These are phyloP conservation scores for Leptobrachium ailaonicum DNA, from an alignment of 2,113 vertebrate genomes.

Conservation along the genomic window DNA sequence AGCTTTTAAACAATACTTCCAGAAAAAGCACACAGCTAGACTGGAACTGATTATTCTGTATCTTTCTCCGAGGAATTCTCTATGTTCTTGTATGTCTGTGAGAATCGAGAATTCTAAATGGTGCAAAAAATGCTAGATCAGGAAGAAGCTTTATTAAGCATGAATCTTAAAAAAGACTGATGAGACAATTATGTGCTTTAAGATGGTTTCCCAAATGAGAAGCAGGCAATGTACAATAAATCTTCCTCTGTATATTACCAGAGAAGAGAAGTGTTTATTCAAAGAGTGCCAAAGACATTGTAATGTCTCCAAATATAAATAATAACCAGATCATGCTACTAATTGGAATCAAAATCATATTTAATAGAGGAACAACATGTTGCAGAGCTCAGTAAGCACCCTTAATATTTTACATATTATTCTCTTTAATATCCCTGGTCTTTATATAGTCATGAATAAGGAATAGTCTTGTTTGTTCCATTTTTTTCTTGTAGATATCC, in stretches of 20 bases:
- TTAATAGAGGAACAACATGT: constrained; percentile 34
- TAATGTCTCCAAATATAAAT: constrained; percentile 30
- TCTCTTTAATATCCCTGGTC: constrained; percentile 5
- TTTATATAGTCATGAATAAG: no score
- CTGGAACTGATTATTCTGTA: constrained; percentile 26
- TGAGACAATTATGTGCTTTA: constrained; percentile 39
- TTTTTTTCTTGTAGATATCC: not conserved
- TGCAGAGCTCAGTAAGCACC: constrained; percentile 17
- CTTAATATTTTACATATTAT: constrained; percentile 17
- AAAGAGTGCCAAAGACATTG: constrained; percentile 19
- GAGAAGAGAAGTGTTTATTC: constrained; percentile 35
- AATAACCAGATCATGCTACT: constrained; percentile 32
- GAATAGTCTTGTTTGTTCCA: not conserved
- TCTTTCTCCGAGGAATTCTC: constrained; percentile 21
- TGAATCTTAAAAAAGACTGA: constrained; percentile 45
- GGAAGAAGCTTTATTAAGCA: constrained; percentile 37
- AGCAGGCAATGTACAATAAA: constrained; percentile 33
- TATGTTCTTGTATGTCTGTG: constrained; percentile 26
- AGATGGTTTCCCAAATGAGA: constrained; percentile 43
- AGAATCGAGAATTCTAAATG: constrained; percentile 36
- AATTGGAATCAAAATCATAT: constrained; percentile 41
- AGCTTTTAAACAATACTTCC: constrained; percentile 34
- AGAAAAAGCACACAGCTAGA: constrained; percentile 6
- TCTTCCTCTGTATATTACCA: constrained; percentile 34
- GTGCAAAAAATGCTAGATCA: constrained; percentile 37